A percentile compares a stretch with the other conserved stretches of the same genome.
phyloP scores from a whole-genome alignment of 2,113 vertebrate genomes.

The Phocoena phocoena region DNA sequence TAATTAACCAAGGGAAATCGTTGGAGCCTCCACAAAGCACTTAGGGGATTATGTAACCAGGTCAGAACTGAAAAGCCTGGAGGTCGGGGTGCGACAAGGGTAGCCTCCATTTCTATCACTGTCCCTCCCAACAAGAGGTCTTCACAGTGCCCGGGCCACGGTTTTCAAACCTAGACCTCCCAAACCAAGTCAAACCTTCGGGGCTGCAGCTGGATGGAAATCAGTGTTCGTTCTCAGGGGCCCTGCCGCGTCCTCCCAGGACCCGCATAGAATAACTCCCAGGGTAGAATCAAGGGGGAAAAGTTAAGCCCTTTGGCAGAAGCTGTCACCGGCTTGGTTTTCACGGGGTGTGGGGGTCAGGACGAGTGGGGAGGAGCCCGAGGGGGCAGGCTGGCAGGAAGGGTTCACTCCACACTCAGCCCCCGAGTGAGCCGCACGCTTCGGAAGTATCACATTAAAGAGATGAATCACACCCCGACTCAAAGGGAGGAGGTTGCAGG shows the following conservation, averaged over 20 bases:
- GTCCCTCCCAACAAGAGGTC: neutral
- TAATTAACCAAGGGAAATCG: neutral
- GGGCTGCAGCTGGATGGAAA: neutral
- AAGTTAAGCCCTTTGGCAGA: neutral
- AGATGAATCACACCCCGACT: constrained; percentile 59
- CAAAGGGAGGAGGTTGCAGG: constrained; percentile 28
- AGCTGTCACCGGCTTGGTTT: neutral
- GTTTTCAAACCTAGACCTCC: neutral
- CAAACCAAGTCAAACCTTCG: neutral
- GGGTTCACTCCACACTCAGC: neutral
- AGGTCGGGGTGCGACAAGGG: neutral
- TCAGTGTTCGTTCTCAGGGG: neutral
- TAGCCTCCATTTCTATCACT: no score
- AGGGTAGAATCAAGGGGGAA: neutral
- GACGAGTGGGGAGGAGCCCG: neutral
- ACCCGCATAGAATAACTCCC: neutral
- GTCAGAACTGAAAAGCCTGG: neutral
- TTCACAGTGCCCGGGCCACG: rapidly evolving
- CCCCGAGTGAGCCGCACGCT: neutral
- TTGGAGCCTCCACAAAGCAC: neutral
- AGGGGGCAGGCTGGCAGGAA: constrained; percentile 21
- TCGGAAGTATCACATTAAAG: constrained; percentile 58
- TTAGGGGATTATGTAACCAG: neutral
- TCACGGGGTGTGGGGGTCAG: neutral
- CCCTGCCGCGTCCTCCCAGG: neutral